phyloP scores from a whole-genome alignment of 1,140 invertebrate genomes.

The Brachionus sp. region DNA sequence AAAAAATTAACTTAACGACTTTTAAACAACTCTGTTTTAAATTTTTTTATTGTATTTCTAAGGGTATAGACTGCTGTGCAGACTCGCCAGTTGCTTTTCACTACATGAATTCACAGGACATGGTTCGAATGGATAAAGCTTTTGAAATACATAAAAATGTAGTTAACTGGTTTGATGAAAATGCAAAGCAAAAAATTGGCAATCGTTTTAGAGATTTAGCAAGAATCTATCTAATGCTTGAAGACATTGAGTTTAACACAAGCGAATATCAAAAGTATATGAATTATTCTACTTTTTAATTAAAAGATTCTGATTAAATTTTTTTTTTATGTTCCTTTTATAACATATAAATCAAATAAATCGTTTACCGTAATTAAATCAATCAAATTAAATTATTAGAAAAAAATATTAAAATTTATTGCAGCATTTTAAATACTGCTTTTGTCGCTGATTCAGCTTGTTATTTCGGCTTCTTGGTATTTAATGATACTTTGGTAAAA shows the following conservation, averaged over 20 bases:
- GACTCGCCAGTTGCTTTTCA: conserved; percentile 94
- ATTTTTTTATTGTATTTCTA: conserved; percentile 51
- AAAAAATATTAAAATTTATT: no score
- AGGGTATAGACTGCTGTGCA: conserved; percentile 89
- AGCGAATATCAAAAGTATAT: neutral
- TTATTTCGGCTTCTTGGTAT: no score
- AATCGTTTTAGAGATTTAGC: neutral
- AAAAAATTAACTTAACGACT: no score
- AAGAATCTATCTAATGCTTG: neutral
- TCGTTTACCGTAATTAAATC: no score
- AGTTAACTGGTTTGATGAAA: neutral
- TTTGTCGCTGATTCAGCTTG: no score
- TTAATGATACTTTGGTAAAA: no score
- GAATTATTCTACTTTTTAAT: neutral
- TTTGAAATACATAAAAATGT: neutral
- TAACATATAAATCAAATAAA: no score
- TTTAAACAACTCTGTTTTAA: no score
- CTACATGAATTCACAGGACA: conserved; percentile 66
- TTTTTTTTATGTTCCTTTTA: no score
- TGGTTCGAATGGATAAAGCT: neutral
- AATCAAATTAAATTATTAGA: no score
- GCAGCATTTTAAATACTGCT: no score
- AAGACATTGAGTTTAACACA: neutral
- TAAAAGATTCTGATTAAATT: no score
- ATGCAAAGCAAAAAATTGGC: neutral